Evolutionary conservation across 2,888 invertebrate species (phyloP).

Genomic region (Dolomedes plantarius): DNA sequence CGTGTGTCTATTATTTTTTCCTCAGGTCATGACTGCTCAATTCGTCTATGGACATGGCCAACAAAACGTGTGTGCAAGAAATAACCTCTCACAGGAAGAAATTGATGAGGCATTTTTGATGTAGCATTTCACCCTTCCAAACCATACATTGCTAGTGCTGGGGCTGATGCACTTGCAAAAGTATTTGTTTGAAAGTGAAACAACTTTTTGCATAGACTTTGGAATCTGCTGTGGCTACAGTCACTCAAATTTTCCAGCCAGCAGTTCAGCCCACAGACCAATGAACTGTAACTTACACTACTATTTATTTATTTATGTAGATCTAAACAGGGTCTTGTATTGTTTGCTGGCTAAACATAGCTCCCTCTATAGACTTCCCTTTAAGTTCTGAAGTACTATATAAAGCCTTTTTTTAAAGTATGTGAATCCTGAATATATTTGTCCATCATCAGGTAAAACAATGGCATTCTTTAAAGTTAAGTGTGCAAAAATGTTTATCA

Average conservation of each 20-base stretch:
- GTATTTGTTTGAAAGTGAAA: slow-evolving; percentile 87
- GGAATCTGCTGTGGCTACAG: slow-evolving; percentile 18
- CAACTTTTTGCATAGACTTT: slow-evolving; percentile 17
- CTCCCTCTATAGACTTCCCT: slow-evolving; percentile 31
- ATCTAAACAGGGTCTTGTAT: slow-evolving; percentile 34
- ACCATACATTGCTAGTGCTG: slow-evolving; percentile 98
- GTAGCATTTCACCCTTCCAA: slow-evolving; percentile 99
- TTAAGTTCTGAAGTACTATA: slow-evolving; percentile 21
- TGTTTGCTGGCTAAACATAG: slow-evolving; percentile 61
- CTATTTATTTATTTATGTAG: slow-evolving; percentile 68
- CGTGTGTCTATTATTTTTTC: no score
- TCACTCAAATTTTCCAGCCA: slow-evolving; percentile 64
- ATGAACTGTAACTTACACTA: slow-evolving; percentile 67
- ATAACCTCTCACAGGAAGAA: slow-evolving; percentile 99
- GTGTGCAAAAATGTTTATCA: neutral
- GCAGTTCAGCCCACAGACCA: slow-evolving; percentile 70
- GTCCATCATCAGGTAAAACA: neutral
- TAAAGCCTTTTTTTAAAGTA: neutral
- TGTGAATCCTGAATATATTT: neutral
- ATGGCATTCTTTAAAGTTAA: neutral
- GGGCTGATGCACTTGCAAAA: slow-evolving; percentile 98
- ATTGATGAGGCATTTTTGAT: slow-evolving; percentile 98
- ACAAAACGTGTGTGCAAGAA: slow-evolving; percentile 99
- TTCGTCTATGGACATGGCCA: slow-evolving; percentile 83
- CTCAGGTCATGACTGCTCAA: slow-evolving; percentile 80